Base-by-base conservation (phyloP, 64 coral and sea anemone species). In the Trachythela sp. region DNA sequence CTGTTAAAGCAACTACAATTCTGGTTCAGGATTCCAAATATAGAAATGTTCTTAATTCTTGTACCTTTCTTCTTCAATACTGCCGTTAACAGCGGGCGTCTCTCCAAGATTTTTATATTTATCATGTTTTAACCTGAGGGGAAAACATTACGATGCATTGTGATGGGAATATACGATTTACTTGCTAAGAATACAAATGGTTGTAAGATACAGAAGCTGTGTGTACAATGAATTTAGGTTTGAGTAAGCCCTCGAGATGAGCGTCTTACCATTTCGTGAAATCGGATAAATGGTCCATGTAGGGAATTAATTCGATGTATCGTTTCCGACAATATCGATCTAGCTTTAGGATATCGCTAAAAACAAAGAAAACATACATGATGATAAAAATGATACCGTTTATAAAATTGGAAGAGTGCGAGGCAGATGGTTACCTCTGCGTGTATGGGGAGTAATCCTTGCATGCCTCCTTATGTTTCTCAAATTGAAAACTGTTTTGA, bases 281-380 rank as follows among this genome's bases (percentile, higher is more conserved):
- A 6, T 89, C 93, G 0, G 93, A 92, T 48, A 94, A 90, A 40
- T 91, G 94, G 14, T 99, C 96, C 52, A 99, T 42, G 59, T 94
- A 93, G 13, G 96, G 96, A 26, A 99, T 45, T 14, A 99, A 68
- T 48, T 99, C 96, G 39, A 99, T 89, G 42, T 94, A 99, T 89
- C 96, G 84, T 50, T 48, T 85, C 50, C 89, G 88, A 83, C 96
- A 99, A 56, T 99, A 99, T 67, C 85, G 88, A 84, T 99, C 96
- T 41, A 99, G 75, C 83, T 94, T 94, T 6, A 99, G 77, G 5
- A 99, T 90, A 49, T 99, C 93, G 83, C 96, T 99, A 50, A 8
- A 89, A 89, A 32, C 0, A 32, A 85, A 48, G 84, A 85, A 71
- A 90, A n/a, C 59, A 18, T 5, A n/a, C 4, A 51, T 52, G 37